phyloP scores from a whole-genome alignment of 2,113 vertebrate genomes.

The Solenodon paradoxus region DNA sequence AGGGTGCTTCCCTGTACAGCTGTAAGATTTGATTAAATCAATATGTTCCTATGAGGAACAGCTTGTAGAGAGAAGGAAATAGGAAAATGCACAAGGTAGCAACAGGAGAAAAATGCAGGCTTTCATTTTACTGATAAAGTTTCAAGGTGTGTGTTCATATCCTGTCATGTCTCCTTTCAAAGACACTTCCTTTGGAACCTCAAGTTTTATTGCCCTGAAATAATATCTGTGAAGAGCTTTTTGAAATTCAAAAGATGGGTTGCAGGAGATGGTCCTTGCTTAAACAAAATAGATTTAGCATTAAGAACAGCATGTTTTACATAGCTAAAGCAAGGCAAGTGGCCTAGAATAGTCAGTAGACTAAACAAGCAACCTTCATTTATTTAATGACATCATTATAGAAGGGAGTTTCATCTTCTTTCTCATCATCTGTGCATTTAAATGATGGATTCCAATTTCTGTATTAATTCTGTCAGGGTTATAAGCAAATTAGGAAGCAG shows the following conservation, averaged over 20 bases:
- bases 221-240: neutral
- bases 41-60: conserved; percentile 69
- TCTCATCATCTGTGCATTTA: neutral
- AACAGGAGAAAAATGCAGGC: neutral
- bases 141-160: conserved; percentile 1
- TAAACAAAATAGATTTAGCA: no score
- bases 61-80: conserved; percentile 67
- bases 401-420: neutral
- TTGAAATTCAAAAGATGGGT: neutral
- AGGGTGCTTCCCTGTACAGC: conserved; percentile 60
- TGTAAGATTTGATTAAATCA: conserved; percentile 81
- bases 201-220: neutral
- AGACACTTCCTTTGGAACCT: neutral
- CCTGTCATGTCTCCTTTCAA: neutral
- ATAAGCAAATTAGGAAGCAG: neutral
- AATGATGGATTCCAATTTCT: neutral
- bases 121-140: conserved; percentile 35
- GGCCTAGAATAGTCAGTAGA: neutral
- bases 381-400: neutral
- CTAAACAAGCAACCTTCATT: neutral
- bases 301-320: neutral
- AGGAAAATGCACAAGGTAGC: conserved; percentile 43
- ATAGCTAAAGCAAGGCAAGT: neutral
- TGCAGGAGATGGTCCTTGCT: neutral
- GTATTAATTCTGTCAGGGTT: neutral